Conservation (phyloP, 2,113 vertebrate species). For the Poeciliopsis retropinna region DNA sequence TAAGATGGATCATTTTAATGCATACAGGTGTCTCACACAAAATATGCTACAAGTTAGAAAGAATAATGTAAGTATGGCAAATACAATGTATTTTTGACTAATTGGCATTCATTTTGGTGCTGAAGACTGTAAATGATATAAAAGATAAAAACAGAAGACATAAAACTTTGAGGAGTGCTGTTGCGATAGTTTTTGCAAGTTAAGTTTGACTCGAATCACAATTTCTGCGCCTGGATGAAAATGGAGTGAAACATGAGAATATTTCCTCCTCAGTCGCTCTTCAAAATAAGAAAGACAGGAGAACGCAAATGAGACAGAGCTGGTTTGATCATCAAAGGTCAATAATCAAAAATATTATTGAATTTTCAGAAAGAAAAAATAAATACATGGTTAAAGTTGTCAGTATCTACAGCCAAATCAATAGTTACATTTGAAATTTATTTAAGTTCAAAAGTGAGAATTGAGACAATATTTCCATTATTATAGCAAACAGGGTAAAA, state of each 20-base stretch:
- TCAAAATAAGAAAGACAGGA: background rate
- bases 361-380: no score
- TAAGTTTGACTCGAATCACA: background rate
- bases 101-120: background rate
- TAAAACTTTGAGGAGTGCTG: background rate
- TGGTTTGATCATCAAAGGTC: no score
- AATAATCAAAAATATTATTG: no score
- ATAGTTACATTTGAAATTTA: background rate
- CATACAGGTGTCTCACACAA: background rate
- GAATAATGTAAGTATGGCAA: background rate
- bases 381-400: background rate
- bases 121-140: background rate
- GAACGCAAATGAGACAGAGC: background rate
- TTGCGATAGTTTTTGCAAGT: background rate
- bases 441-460: no score
- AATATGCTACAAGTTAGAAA: background rate
- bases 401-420: background rate
- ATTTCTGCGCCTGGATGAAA: background rate
- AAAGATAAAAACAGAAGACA: background rate
- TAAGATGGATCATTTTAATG: background rate
- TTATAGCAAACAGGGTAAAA: background rate
- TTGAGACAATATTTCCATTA: background rate
- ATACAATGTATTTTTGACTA: background rate
- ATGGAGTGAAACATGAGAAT: background rate
- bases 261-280: no score